Conservation (phyloP, 2,113 vertebrate species). For the Myanophis thanlyinensis region DNA sequence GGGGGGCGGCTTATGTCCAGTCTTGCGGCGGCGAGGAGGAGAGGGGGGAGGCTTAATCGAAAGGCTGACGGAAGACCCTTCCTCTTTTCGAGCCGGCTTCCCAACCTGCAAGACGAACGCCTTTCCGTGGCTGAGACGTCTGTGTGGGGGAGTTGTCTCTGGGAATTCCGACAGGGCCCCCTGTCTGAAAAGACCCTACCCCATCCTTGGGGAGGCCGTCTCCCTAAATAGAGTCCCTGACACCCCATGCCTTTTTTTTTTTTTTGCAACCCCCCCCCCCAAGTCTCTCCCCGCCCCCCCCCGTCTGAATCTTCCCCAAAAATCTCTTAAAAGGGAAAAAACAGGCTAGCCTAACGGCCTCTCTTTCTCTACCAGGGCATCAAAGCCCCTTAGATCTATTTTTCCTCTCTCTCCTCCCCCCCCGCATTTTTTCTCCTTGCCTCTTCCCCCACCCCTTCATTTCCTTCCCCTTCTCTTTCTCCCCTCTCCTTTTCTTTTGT, state of each 20-base stretch:
- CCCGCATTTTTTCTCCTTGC: background rate
- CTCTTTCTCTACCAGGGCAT: background rate
- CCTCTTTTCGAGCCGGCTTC: background rate
- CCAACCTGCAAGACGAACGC: background rate
- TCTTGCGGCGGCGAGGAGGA: background rate
- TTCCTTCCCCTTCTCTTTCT: background rate
- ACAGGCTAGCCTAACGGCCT: background rate
- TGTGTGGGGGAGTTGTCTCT: background rate
- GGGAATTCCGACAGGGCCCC: background rate
- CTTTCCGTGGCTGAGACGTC: background rate
- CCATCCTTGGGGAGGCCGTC: background rate
- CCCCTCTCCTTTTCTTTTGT: background rate
- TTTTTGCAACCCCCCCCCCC: too few species aligned
- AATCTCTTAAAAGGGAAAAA: background rate
- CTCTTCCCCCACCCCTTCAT: background rate
- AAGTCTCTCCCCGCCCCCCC: too few species aligned
- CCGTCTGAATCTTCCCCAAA: background rate
- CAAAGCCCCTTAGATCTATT: background rate
- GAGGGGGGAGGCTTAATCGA: background rate
- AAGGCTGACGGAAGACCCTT: background rate
- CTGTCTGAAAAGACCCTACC: background rate
- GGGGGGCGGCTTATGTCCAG: background rate
- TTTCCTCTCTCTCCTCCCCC: background rate
- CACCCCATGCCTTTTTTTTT: background rate
- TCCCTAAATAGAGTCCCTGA: background rate